Percentiles rank a stretch among this genome's conserved stretches.
Evolutionary conservation across 2,797 vertebrate species (phyloP).

Genomic region (Scolopax bukidnonensis): DNA sequence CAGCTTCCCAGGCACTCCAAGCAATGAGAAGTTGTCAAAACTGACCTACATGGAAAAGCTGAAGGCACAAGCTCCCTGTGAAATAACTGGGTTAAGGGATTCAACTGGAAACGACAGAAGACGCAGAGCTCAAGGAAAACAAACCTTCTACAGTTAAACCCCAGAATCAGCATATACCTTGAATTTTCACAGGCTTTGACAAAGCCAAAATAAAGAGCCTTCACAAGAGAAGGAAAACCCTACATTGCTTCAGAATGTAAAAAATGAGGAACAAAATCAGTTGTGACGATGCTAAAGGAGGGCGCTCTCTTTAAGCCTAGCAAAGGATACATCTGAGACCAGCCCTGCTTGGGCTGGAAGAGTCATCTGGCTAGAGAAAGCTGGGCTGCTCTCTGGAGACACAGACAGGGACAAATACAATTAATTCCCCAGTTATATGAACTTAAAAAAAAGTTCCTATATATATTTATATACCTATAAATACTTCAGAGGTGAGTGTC

Average conservation of each 20-base stretch:
- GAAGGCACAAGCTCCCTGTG: neutral
- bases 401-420: neutral
- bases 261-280: neutral
- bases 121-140: neutral
- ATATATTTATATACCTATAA: too few species aligned
- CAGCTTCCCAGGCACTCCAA: neutral
- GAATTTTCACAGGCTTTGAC: neutral
- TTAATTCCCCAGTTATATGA: neutral
- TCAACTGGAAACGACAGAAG: constrained; percentile 3
- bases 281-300: neutral
- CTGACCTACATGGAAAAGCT: neutral
- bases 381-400: neutral
- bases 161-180: neutral
- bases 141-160: neutral
- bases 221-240: neutral
- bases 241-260: neutral
- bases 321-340: neutral
- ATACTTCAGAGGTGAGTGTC: too few species aligned
- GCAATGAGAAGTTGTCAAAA: constrained; percentile 2
- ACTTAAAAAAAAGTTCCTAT: too few species aligned
- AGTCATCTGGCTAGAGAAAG: neutral
- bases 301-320: neutral
- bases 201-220: neutral
- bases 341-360: neutral
- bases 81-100: constrained; percentile 18